These are phyloP conservation scores for Cephalopterus ornatus DNA, from an alignment of 2,113 vertebrate species.

Conservation along the genomic window DNA sequence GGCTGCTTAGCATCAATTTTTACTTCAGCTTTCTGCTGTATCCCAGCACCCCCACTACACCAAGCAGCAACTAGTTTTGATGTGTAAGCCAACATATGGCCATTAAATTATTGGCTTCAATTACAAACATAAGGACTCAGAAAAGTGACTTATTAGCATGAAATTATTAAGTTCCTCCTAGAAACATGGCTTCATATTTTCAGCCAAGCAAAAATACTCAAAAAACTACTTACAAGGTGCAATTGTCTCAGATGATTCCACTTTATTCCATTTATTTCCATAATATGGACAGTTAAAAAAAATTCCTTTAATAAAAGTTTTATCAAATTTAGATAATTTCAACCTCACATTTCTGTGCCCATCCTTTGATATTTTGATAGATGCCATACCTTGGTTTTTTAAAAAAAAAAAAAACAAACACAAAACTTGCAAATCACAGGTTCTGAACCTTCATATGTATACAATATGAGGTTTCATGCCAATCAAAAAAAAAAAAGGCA, in stretches of 20 bases:
- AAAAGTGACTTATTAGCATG: constrained; percentile 42
- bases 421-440: not conserved
- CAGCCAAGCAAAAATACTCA: not conserved
- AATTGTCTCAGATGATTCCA: not conserved
- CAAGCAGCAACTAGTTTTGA: not conserved
- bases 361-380: not conserved
- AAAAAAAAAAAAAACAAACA: not conserved
- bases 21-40: not conserved
- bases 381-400: not conserved
- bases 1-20: constrained; percentile 23
- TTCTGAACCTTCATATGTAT: not conserved
- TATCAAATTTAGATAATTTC: not conserved
- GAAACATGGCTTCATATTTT: not conserved
- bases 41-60: not conserved
- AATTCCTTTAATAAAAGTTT: not conserved
- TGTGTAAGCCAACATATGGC: constrained; percentile 55
- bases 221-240: not conserved
- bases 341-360: not conserved
- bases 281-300: not conserved
- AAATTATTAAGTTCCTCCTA: not conserved
- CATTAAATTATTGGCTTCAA: constrained; percentile 44
- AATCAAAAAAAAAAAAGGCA: not conserved
- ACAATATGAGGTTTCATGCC: not conserved
- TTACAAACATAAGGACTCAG: constrained; percentile 1
- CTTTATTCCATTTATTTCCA: not conserved